Percentiles rank a stretch among this genome's conserved stretches.
Evolutionary conservation across 2,888 invertebrate genomes (phyloP).

Genomic region (Synanthedon formicaeformis): DNA sequence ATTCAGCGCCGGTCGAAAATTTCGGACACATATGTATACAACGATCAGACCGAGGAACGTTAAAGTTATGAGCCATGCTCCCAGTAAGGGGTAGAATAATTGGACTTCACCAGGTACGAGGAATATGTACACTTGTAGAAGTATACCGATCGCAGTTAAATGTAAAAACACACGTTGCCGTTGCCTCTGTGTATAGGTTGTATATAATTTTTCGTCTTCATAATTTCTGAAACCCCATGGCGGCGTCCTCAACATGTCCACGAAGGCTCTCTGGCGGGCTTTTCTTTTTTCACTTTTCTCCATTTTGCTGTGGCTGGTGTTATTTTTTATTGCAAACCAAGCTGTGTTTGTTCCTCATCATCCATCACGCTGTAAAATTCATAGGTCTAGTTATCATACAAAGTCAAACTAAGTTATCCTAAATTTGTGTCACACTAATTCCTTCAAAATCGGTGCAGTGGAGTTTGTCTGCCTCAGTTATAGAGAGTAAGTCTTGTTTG

Average conservation of each 20-base stretch:
- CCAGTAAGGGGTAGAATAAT: slow-evolving; percentile 34
- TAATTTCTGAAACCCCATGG: slow-evolving; percentile 50
- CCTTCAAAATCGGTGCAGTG: too few species aligned
- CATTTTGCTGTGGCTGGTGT: slow-evolving; percentile 16
- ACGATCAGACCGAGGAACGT: slow-evolving; percentile 31
- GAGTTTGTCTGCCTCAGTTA: too few species aligned
- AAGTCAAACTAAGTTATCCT: too few species aligned
- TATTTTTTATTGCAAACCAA: too few species aligned
- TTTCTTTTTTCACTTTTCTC: slow-evolving; percentile 17
- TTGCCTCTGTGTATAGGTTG: slow-evolving; percentile 49
- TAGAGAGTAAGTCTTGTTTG: too few species aligned
- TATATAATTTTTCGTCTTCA: slow-evolving; percentile 50
- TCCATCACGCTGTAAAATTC: too few species aligned
- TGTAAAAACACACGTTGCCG: slow-evolving; percentile 51
- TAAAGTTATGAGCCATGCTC: slow-evolving; percentile 27
- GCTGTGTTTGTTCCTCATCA: too few species aligned
- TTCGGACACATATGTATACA: slow-evolving; percentile 27
- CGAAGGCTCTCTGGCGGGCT: too few species aligned
- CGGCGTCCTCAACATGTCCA: slow-evolving; percentile 15
- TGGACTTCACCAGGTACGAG: slow-evolving; percentile 54
- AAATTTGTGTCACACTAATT: too few species aligned
- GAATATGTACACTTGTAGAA: slow-evolving; percentile 44
- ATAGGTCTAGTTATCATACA: too few species aligned
- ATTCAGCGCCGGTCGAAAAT: slow-evolving; percentile 67
- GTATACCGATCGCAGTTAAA: slow-evolving; percentile 37